A percentile compares a stretch with the other conserved stretches of the same genome.
These are phyloP conservation scores for Nibea coibor DNA, from an alignment of 2,113 vertebrate genomes.

Conservation along the genomic window DNA sequence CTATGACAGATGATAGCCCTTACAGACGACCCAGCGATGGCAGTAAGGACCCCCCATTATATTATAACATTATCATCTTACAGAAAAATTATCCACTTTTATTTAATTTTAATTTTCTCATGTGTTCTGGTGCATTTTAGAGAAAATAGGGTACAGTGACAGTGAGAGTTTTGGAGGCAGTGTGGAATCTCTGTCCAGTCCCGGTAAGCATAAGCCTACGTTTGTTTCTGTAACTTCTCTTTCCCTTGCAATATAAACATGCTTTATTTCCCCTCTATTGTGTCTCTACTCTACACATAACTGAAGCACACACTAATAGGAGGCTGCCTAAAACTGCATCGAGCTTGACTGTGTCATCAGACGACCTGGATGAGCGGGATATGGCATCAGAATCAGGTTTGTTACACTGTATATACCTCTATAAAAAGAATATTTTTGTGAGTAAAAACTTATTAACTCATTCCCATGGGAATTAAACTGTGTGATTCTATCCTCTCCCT, in stretches of 20 bases:
- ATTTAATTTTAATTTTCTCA: not conserved
- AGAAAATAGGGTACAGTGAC: constrained; percentile 81
- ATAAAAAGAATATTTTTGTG: not conserved
- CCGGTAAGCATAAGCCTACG: constrained; percentile 79
- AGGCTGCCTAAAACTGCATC: constrained; percentile 84
- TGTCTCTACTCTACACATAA: constrained; percentile 28
- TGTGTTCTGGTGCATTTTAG: constrained; percentile 60
- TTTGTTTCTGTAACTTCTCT: constrained; percentile 9
- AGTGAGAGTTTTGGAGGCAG: constrained; percentile 88
- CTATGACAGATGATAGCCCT: constrained; percentile 68
- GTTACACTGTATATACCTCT: constrained; percentile 26
- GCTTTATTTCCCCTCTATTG: not conserved
- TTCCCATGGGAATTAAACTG: not conserved
- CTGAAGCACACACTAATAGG: constrained; percentile 72
- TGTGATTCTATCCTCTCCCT: not conserved
- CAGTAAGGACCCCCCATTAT: constrained; percentile 63
- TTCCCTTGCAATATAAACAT: not conserved
- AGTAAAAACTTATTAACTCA: not conserved
- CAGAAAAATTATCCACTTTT: not conserved
- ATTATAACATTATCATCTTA: not conserved
- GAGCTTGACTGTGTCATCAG: constrained; percentile 87
- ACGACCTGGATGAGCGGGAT: constrained; percentile 91
- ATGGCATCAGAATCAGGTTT: constrained; percentile 79
- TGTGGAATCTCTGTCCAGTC: constrained; percentile 89
- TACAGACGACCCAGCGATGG: constrained; percentile 56